Evolutionary conservation across 2,113 vertebrate genomes (phyloP), one percentile per base, ranked within the genome.

Genomic region (Rhea americana): DNA sequence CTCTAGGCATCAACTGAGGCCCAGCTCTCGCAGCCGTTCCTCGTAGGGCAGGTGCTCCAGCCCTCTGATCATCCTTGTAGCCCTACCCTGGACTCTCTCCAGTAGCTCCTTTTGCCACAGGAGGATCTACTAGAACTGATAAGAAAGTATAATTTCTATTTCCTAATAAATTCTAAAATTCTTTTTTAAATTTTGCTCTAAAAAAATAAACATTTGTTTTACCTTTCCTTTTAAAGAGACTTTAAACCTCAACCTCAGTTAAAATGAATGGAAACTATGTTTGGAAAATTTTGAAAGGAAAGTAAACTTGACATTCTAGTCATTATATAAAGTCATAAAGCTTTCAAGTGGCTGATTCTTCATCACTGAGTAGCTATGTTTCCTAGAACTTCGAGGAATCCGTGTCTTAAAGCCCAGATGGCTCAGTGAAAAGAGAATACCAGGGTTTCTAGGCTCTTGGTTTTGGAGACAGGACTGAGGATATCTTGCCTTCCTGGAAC

Each of bases 401-500:
- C 28, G 11, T 51, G 6, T 66, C 45, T 72, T 86, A 89, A 87
- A 76, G 61, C 63, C 32, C 50, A 35, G 18, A 76, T 56, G 62
- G 79, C 13, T 61, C 62, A 32, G 20, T 73, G 63, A 87, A 70
- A 90, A 4, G 3, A 65, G 88, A 22, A 78, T 86, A 55, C 17
- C 77, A 88, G 26, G 55, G 26, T 0, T 3, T 67, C 43, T 25
- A 37, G 11, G 12, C 3, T 6, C 41, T 92, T 91, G 85, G 13
- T 82, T 77, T 77, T 81, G 20, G 56, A 50, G 90, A 43, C 85
- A 75, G 3, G 2, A 0, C 67, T 62, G 35, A 76, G 41, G 28
- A 50, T 75, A 91, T 89, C 43, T 73, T 70, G 26, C 15, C 30
- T 93, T 93, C 79, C 85, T 76, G 67, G 71, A 91, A 89, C 68